phyloP scores from a whole-genome alignment of 92 coral and sea anemone species.

The Siderastrea radians region DNA sequence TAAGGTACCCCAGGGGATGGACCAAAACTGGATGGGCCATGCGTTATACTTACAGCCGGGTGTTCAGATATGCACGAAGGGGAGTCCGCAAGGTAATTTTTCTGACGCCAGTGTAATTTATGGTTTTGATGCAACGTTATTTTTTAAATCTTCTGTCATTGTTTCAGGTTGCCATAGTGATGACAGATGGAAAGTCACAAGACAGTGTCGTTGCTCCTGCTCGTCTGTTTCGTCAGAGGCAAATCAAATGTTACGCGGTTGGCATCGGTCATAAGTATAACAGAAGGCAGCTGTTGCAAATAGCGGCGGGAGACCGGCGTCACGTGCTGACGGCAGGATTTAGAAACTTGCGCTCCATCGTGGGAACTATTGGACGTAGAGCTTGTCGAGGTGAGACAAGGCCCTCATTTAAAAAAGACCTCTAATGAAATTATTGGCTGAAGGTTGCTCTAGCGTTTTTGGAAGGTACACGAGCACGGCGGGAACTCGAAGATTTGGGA shows the following conservation, averaged over 20 bases:
- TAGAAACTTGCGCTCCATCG: slow-evolving; percentile 56
- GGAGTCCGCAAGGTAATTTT: slow-evolving; percentile 59
- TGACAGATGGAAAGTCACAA: slow-evolving; percentile 76
- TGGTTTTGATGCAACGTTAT: neutral
- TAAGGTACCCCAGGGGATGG: slow-evolving; percentile 69
- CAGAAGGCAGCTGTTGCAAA: slow-evolving; percentile 61
- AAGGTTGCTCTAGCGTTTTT: too few relatives aligned
- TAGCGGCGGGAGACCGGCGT: slow-evolving; percentile 57
- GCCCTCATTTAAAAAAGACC: neutral
- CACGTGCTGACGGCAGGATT: slow-evolving; percentile 75
- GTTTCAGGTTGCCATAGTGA: slow-evolving; percentile 54
- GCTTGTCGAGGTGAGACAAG: slow-evolving; percentile 52
- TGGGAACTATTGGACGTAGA: slow-evolving; percentile 58
- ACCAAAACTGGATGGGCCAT: slow-evolving; percentile 72
- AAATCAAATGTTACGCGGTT: slow-evolving; percentile 75
- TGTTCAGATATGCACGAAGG: slow-evolving; percentile 61
- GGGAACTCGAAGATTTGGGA: too few relatives aligned
- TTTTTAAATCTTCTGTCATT: neutral
- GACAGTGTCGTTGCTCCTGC: slow-evolving; percentile 65
- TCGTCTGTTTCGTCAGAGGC: slow-evolving; percentile 54
- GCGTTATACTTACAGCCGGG: slow-evolving; percentile 22
- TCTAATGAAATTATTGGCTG: neutral
- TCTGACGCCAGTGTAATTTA: neutral
- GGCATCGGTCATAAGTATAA: slow-evolving; percentile 66
- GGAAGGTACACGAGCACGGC: too few relatives aligned